Evolutionary conservation across 2,113 vertebrate genomes (phyloP).

Genomic region (Esox niger): DNA sequence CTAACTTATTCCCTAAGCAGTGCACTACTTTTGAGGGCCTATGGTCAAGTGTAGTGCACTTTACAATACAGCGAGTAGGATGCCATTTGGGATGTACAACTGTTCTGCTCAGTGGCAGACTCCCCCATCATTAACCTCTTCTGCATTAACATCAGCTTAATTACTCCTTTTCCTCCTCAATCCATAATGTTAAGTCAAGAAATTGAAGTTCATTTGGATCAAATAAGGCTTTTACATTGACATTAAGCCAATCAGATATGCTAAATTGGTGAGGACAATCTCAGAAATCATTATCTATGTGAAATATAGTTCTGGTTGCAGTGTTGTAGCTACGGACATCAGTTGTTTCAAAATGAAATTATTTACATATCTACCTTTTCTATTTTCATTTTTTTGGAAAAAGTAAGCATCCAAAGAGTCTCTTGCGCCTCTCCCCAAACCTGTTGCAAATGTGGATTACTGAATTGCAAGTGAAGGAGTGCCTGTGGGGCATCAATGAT

Average conservation of each 20-base stretch:
- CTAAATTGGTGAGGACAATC: conserved; percentile 38
- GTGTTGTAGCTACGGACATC: too few relatives aligned
- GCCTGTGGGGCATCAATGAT: too few relatives aligned
- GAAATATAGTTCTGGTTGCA: background rate
- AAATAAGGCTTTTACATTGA: conserved; percentile 57
- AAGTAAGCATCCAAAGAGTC: too few relatives aligned
- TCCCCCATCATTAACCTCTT: conserved; percentile 53
- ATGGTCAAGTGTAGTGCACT: background rate
- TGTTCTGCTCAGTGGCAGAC: conserved; percentile 38
- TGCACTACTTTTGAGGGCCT: background rate
- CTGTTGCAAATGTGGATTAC: too few relatives aligned
- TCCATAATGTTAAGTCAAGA: conserved; percentile 63
- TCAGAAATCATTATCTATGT: background rate
- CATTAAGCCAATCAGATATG: conserved; percentile 41
- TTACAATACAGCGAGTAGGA: too few relatives aligned
- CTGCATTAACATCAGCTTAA: conserved; percentile 55
- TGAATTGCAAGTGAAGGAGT: too few relatives aligned
- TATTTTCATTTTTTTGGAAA: too few relatives aligned
- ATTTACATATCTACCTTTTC: too few relatives aligned
- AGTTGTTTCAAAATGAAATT: too few relatives aligned
- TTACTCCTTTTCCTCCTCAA: conserved; percentile 57
- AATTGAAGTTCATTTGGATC: conserved; percentile 60
- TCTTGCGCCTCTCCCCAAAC: too few relatives aligned
- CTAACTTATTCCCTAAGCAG: too few relatives aligned
- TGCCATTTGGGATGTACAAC: background rate